phyloP scores from a whole-genome alignment of 2,797 vertebrate species.

The Erpetoichthys calabaricus region DNA sequence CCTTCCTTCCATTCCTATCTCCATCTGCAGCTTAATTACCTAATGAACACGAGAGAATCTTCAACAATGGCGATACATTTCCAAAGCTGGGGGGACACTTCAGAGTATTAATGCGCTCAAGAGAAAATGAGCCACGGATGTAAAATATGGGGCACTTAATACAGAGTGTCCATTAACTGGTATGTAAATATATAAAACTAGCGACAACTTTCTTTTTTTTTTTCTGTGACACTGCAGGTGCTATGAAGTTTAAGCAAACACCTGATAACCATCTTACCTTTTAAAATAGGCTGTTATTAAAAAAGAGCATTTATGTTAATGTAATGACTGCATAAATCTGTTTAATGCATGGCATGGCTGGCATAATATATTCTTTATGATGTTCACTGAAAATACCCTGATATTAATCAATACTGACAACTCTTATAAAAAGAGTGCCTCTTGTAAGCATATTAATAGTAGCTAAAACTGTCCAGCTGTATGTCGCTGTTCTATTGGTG shows the following conservation, averaged over 20 bases:
- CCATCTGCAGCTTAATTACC: conserved; percentile 3
- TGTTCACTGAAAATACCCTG: too few species aligned
- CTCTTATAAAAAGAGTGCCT: too few species aligned
- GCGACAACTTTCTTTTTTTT: neutral
- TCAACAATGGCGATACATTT: neutral
- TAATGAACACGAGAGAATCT: neutral
- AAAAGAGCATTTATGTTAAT: too few species aligned
- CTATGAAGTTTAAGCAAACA: neutral
- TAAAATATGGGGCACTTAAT: neutral
- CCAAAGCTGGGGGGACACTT: neutral
- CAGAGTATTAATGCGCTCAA: neutral
- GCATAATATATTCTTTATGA: too few species aligned
- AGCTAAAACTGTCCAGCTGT: too few species aligned
- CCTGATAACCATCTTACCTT: neutral
- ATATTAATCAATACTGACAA: too few species aligned
- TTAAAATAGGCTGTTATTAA: too few species aligned
- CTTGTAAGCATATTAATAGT: too few species aligned
- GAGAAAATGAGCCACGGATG: neutral
- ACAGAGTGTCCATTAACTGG: neutral
- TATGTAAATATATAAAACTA: neutral
- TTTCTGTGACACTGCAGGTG: neutral
- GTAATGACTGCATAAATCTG: too few species aligned
- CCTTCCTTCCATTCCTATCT: conserved; percentile 24
- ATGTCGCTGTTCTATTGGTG: too few species aligned
- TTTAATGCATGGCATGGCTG: too few species aligned